These are phyloP conservation scores for Carapus acus DNA, from an alignment of 2,797 vertebrate species.

Conservation along the genomic window DNA sequence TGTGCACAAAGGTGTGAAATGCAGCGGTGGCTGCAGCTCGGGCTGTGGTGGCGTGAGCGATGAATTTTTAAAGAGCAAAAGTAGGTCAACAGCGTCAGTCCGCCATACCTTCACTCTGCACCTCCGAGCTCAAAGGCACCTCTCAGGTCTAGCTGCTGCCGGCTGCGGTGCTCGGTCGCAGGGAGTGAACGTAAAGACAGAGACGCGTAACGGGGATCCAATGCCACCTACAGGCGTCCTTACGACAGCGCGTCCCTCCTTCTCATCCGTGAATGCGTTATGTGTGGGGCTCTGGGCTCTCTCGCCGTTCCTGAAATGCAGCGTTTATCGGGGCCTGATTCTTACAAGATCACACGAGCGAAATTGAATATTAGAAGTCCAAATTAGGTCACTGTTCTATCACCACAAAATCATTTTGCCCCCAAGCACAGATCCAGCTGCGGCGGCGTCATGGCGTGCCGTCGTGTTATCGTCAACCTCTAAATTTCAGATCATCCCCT, in stretches of 20 bases:
- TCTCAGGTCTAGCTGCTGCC: constrained; percentile 14
- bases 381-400: too few relatives aligned
- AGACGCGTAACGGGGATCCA: constrained; percentile 26
- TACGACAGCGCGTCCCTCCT: constrained; percentile 19
- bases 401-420: too few relatives aligned
- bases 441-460: too few relatives aligned
- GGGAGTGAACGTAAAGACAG: constrained; percentile 39
- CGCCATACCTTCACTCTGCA: constrained; percentile 24
- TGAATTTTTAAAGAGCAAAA: constrained; percentile 8
- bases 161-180: constrained; percentile 31
- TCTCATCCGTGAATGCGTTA: neutral
- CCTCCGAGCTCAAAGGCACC: constrained; percentile 29
- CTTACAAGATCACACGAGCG: too few relatives aligned
- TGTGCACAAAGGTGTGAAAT: neutral
- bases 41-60: neutral
- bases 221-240: constrained; percentile 60
- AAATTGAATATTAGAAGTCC: too few relatives aligned
- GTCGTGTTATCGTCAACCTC: too few relatives aligned
- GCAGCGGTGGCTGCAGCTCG: neutral
- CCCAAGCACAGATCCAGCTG: too few relatives aligned
- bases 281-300: too few relatives aligned
- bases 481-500: too few relatives aligned
- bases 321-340: too few relatives aligned
- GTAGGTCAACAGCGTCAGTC: constrained; percentile 23
- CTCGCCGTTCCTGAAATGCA: too few relatives aligned